Evolutionary conservation across 2,888 invertebrate genomes (phyloP).

Genomic region (Calliphora vomitoria): DNA sequence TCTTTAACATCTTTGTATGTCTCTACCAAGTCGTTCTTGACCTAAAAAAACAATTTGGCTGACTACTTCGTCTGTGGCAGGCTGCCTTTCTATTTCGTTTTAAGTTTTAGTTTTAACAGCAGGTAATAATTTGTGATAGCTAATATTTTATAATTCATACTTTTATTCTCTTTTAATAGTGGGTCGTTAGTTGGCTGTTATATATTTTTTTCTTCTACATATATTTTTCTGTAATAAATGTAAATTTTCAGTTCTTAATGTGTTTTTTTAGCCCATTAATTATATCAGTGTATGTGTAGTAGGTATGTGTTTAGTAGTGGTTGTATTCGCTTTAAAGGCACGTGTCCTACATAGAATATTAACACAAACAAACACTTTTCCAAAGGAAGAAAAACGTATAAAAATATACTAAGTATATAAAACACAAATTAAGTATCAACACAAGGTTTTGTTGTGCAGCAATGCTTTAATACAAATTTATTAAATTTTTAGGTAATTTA

Average conservation of each 20-base stretch:
- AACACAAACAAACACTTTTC: neutral
- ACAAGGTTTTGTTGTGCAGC: constrained; percentile 7
- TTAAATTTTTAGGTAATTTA: constrained; percentile 9
- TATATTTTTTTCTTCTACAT: constrained; percentile 1
- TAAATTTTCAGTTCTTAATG: constrained; percentile 63
- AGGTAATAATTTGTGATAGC: constrained; percentile 60
- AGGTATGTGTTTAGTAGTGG: constrained; percentile 7
- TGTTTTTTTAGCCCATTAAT: constrained; percentile 59
- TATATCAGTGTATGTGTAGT: constrained; percentile 8
- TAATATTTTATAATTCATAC: constrained; percentile 63
- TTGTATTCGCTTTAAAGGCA: constrained; percentile 9
- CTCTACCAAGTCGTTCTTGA: constrained; percentile 36
- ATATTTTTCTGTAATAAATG: constrained; percentile 56
- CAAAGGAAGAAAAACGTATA: neutral
- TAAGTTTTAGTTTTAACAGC: constrained; percentile 35
- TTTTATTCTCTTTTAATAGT: constrained; percentile 29
- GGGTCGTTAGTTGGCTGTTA: neutral
- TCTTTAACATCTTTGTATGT: neutral
- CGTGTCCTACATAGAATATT: constrained; percentile 31
- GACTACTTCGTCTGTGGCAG: neutral
- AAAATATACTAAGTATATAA: neutral
- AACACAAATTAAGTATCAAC: constrained; percentile 25
- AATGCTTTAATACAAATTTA: constrained; percentile 15
- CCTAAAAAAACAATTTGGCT: constrained; percentile 7
- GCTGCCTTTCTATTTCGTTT: neutral